These are phyloP conservation scores for Zosterops hypoxanthus DNA, from an alignment of 2,113 vertebrate species.

Conservation along the genomic window DNA sequence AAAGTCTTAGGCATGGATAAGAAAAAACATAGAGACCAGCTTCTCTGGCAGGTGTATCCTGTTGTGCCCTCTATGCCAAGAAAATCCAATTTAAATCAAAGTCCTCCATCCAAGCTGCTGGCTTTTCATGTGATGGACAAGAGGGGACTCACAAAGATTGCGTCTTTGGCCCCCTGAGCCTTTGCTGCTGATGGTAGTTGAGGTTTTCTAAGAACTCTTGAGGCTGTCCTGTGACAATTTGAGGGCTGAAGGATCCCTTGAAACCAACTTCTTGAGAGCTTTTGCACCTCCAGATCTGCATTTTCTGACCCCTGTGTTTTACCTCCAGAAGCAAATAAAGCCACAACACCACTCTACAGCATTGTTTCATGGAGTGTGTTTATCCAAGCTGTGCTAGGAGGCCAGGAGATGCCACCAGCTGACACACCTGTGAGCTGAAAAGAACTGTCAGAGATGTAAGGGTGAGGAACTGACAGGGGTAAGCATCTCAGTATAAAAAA, in stretches of 20 bases:
- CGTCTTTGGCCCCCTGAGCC: not conserved
- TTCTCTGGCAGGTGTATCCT: not conserved
- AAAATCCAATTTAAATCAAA: not conserved
- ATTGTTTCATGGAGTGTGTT: fast-evolving
- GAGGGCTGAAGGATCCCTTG: not conserved
- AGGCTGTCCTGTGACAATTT: not conserved
- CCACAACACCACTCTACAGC: not conserved
- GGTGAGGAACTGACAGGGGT: not conserved
- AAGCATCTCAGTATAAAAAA: not conserved
- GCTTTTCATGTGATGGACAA: fast-evolving
- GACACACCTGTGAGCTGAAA: not conserved
- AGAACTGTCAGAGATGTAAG: not conserved
- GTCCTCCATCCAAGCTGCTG: not conserved
- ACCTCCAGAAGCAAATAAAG: not conserved
- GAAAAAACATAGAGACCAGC: not conserved
- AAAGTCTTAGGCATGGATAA: not conserved
- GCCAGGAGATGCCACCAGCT: not conserved
- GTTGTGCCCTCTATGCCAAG: not conserved
- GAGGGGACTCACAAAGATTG: not conserved
- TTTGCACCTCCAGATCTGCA: not conserved
- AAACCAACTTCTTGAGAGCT: not conserved
- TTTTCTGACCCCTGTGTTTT: not conserved
- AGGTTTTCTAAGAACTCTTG: not conserved
- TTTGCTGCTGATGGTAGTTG: not conserved
- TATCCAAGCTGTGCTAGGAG: not conserved